phyloP scores from a whole-genome alignment of 2,888 invertebrate genomes.

The Heliconius cydno region DNA sequence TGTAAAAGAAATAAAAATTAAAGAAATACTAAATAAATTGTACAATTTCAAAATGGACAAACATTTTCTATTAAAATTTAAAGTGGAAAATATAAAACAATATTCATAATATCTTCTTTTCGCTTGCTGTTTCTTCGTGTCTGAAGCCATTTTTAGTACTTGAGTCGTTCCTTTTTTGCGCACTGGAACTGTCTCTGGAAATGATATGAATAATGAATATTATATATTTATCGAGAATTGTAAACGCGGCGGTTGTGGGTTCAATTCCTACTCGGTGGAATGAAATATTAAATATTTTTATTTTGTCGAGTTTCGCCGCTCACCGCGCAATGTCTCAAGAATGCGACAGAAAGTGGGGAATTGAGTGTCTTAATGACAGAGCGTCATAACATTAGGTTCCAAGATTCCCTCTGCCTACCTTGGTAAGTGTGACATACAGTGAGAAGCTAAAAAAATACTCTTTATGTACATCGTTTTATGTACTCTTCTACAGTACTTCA shows the following conservation, averaged over 20 bases:
- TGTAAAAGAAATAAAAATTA: neutral
- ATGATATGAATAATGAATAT: neutral
- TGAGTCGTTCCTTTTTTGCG: neutral
- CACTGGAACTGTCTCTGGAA: neutral
- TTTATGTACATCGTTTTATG: too few relatives aligned
- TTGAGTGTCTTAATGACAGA: too few relatives aligned
- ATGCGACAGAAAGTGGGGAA: too few relatives aligned
- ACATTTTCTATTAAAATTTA: slow-evolving; percentile 1
- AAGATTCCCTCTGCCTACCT: too few relatives aligned
- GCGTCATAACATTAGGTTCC: too few relatives aligned
- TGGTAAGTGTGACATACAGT: too few relatives aligned
- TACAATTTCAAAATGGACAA: neutral
- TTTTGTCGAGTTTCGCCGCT: too few relatives aligned
- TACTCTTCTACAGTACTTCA: too few relatives aligned
- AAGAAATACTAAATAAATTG: neutral
- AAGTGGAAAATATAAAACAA: neutral
- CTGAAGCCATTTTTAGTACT: slow-evolving; percentile 4
- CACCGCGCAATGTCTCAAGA: too few relatives aligned
- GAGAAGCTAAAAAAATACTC: too few relatives aligned
- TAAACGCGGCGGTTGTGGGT: neutral
- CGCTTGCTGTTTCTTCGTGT: neutral
- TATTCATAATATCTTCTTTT: slow-evolving; percentile 7
- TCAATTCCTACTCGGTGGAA: neutral
- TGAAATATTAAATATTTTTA: neutral
- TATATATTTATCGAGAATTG: neutral